A percentile compares a stretch with the other conserved stretches of the same genome.
Evolutionary conservation across 2,797 vertebrate genomes (phyloP).

Genomic region (Synaphobranchus kaupii): DNA sequence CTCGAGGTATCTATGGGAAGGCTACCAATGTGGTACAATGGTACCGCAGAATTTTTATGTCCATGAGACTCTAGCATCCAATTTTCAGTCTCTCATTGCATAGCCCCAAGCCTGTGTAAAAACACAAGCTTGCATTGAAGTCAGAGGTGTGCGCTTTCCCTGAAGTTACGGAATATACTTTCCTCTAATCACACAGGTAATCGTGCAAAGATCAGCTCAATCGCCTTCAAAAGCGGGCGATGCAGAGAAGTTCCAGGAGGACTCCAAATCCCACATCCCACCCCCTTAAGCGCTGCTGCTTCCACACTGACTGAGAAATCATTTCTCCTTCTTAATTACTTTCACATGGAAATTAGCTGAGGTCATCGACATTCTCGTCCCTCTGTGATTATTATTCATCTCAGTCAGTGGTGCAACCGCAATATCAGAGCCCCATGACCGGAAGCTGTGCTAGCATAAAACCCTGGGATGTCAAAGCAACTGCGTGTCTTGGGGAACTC

Average conservation of each 20-base stretch:
- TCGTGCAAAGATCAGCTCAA: slow-evolving; percentile 5
- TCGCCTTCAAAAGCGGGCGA: slow-evolving; percentile 10
- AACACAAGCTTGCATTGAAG: background rate
- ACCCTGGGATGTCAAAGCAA: background rate
- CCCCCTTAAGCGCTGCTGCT: background rate
- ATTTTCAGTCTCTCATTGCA: background rate
- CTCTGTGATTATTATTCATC: slow-evolving; percentile 47
- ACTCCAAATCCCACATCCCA: background rate
- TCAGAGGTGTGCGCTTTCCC: background rate
- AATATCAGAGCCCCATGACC: slow-evolving; percentile 34
- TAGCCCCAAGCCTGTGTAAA: background rate
- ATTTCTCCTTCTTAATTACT: slow-evolving; percentile 42
- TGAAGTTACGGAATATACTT: background rate
- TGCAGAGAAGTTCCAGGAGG: background rate
- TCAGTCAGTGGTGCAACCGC: slow-evolving; percentile 25
- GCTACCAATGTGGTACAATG: background rate
- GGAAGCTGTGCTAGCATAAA: background rate
- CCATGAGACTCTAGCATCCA: background rate
- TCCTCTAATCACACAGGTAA: background rate
- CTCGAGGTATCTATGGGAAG: background rate
- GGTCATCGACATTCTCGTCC: slow-evolving; percentile 42
- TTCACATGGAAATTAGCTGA: slow-evolving; percentile 42
- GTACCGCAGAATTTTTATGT: background rate
- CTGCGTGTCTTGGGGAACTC: slow-evolving; percentile 32
- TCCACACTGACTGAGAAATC: slow-evolving; percentile 31